These are phyloP conservation scores for Rousettus madagascariensis DNA, from an alignment of 2,797 vertebrate species.

Conservation along the genomic window DNA sequence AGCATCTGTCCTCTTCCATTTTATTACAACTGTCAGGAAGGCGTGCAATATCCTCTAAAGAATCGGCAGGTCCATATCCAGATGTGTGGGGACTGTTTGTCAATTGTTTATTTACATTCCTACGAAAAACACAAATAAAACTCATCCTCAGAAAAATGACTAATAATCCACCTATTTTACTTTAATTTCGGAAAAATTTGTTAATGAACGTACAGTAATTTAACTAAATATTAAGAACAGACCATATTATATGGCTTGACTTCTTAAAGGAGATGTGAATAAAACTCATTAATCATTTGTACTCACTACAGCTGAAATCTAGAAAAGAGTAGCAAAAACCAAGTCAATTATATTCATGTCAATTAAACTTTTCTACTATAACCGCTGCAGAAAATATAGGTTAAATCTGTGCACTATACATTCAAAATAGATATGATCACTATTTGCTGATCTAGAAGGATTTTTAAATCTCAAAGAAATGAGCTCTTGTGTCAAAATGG, in stretches of 20 bases:
- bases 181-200: slow-evolving; percentile 22
- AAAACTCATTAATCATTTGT: slow-evolving; percentile 38
- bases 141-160: slow-evolving; percentile 33
- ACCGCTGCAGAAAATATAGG: not conserved
- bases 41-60: slow-evolving; percentile 89
- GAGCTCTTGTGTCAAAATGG: not conserved
- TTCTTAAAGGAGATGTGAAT: slow-evolving; percentile 23
- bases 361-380: slow-evolving; percentile 12
- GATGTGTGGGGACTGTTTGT: slow-evolving; percentile 88
- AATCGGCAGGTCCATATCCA: slow-evolving; percentile 86
- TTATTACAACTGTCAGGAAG: slow-evolving; percentile 85
- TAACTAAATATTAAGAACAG: slow-evolving; percentile 43
- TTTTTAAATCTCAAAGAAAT: slow-evolving; percentile 16
- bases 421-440: not conserved
- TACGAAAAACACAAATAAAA: slow-evolving; percentile 77
- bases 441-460: not conserved
- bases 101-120: slow-evolving; percentile 88
- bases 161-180: not conserved
- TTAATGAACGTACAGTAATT: not conserved
- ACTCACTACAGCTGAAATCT: not conserved
- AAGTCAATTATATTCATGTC: not conserved
- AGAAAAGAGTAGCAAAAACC: not conserved
- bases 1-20: slow-evolving; percentile 91
- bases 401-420: not conserved
- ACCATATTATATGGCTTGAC: not conserved